phyloP scores from a whole-genome alignment of 2,797 vertebrate species.

The Phoebastria nigripes region DNA sequence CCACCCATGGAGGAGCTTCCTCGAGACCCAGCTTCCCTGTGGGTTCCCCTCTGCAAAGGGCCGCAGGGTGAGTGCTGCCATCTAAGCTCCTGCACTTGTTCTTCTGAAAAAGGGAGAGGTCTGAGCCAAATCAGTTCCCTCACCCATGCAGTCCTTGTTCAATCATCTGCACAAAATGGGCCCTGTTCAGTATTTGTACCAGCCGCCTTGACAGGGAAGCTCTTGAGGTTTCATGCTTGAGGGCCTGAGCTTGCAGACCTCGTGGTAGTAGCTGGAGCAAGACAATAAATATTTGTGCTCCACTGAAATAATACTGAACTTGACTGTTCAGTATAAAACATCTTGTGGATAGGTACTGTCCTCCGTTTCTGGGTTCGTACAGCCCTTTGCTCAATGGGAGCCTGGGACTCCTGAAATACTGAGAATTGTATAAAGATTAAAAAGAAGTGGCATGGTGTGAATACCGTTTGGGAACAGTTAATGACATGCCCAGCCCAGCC shows the following conservation, averaged over 20 bases:
- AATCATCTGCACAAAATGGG: background rate
- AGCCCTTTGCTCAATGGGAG: background rate
- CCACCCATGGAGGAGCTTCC: background rate
- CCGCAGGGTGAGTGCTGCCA: background rate
- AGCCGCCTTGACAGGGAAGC: background rate
- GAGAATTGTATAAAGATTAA: background rate
- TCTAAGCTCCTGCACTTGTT: background rate
- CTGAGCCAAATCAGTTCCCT: background rate
- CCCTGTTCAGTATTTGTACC: background rate
- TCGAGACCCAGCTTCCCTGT: background rate
- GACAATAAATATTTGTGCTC: background rate
- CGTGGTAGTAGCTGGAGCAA: background rate
- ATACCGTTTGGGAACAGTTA: background rate
- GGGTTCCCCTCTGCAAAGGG: background rate
- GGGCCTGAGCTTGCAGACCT: background rate
- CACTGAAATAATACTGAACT: background rate
- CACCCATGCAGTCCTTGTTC: background rate
- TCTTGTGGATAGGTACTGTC: background rate
- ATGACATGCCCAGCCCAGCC: background rate
- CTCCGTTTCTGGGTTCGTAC: background rate
- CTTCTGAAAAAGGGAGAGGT: background rate
- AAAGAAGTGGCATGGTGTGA: background rate
- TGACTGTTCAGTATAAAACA: background rate
- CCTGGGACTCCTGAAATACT: background rate
- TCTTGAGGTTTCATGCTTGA: background rate